These are phyloP conservation scores for Pilophorus perplexus DNA, from an alignment of 2,888 invertebrate species.

Conservation along the genomic window DNA sequence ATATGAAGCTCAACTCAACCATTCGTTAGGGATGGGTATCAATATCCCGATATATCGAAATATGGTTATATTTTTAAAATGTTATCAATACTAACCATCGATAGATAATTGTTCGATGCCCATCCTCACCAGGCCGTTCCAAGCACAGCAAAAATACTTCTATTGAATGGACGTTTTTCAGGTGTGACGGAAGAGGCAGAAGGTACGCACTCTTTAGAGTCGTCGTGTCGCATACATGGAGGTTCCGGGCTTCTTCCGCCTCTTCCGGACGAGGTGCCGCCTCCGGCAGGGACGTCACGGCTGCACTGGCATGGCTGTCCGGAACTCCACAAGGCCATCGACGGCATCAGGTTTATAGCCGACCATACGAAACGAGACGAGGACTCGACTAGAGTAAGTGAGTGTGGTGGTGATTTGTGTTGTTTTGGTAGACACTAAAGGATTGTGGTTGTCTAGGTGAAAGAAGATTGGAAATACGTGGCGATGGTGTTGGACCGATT, in stretches of 20 bases:
- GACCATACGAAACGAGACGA: slow-evolving; percentile 90
- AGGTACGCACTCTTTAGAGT: slow-evolving; percentile 46
- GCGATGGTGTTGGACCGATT: slow-evolving; percentile 96
- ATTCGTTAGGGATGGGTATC: too few relatives aligned
- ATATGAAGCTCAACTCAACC: too few relatives aligned
- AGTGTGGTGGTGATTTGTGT: neutral
- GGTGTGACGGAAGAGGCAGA: slow-evolving; percentile 20
- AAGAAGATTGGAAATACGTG: slow-evolving; percentile 98
- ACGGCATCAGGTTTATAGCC: slow-evolving; percentile 87
- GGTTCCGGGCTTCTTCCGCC: slow-evolving; percentile 59
- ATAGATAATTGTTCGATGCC: too few relatives aligned
- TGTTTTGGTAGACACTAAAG: neutral
- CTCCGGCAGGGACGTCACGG: slow-evolving; percentile 58
- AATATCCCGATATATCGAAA: too few relatives aligned
- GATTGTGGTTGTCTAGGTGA: slow-evolving; percentile 63
- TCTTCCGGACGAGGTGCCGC: slow-evolving; percentile 56
- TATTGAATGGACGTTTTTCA: too few relatives aligned
- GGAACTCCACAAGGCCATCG: slow-evolving; percentile 88
- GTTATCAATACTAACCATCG: too few relatives aligned
- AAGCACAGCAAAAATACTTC: too few relatives aligned
- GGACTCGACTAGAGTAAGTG: slow-evolving; percentile 81
- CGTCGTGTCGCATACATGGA: slow-evolving; percentile 61
- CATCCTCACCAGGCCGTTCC: too few relatives aligned
- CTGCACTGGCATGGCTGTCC: slow-evolving; percentile 85
- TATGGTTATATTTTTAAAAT: too few relatives aligned